Evolutionary conservation across 37 sponge, comb jelly and placozoan species (phyloP), one percentile per base, ranked within the genome.

Genomic region (Aplysina aerophoba): DNA sequence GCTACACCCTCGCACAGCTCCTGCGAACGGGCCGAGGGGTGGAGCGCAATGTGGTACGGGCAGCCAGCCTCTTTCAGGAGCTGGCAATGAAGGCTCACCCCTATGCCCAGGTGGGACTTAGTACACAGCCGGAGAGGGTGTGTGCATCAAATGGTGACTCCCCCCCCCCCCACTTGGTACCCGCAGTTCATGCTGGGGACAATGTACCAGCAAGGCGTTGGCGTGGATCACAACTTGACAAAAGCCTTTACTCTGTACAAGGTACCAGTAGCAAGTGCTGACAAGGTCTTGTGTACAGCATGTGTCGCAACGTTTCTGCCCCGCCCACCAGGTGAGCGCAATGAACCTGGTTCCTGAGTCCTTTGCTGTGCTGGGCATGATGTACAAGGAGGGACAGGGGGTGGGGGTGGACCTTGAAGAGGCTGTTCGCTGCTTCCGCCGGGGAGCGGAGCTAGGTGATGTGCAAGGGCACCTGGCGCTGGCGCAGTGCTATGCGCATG

Each of bases 91-190:
- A 91, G 60, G 96, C 89, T 21, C 95, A 96, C 67, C 96, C 96
- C 16, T 96, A 96, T 93, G 95, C 96, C 53, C 96, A 96, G 78
- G 95, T 95, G 19, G 11, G 61, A 27, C n/a, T n/a, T n/a, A n/a
- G n/a, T n/a, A n/a, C n/a, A n/a, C n/a, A n/a, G n/a, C n/a, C 0
- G 58, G 58, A 31, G 50, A 21, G 22, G 20, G 17, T 3, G 12
- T 11, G 24, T 81, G 64, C 39, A 34, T 20, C 62, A 19, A 60
- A 62, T 83, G 28, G n/a, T n/a, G n/a, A n/a, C 56, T 79, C 56
- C 44, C 17, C 28, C 33, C 12, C 33, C 28, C 28, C 73, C 16
- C 37, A 1, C 28, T 5, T 71, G 19, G n/a, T n/a, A n/a, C 63
- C 62, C 17, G 4, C 62, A 95, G 96, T 93, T 91, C 71, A 57